Evolutionary conservation across 2,797 vertebrate species (phyloP).

Genomic region (Lithobates pipiens): DNA sequence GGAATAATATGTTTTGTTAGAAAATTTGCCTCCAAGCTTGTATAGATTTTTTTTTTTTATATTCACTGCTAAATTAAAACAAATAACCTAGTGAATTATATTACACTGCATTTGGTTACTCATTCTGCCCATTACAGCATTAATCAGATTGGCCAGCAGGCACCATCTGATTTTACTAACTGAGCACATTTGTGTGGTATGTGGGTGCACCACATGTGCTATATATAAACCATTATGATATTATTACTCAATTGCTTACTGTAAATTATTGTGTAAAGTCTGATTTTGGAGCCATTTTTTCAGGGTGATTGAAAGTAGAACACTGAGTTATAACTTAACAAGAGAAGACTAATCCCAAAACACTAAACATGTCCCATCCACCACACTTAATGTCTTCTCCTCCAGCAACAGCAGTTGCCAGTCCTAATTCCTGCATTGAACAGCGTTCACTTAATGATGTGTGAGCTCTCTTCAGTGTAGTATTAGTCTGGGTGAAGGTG

Average conservation of each 20-base stretch:
- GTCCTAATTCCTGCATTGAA: too few relatives aligned
- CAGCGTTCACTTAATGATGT: too few relatives aligned
- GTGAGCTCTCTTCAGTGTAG: too few relatives aligned
- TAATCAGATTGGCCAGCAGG: constrained; percentile 51
- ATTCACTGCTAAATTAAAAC: constrained; percentile 51
- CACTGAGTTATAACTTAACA: too few relatives aligned
- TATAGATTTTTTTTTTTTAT: constrained; percentile 32
- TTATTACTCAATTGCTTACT: not conserved
- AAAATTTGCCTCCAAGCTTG: constrained; percentile 46
- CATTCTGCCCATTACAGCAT: constrained; percentile 10
- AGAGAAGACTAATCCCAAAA: too few relatives aligned
- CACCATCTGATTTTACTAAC: constrained; percentile 35
- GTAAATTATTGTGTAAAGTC: not conserved
- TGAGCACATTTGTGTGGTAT: constrained; percentile 11
- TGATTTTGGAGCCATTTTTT: not conserved
- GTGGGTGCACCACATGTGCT: constrained; percentile 6
- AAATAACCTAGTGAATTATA: constrained; percentile 50
- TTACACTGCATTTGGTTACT: constrained; percentile 43
- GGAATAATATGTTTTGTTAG: constrained; percentile 39
- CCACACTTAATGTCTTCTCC: too few relatives aligned
- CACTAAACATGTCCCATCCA: too few relatives aligned
- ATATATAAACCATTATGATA: not conserved
- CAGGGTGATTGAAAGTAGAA: too few relatives aligned
- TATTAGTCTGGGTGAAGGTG: too few relatives aligned
- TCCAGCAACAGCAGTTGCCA: too few relatives aligned